These are phyloP conservation scores for Triplophysa siluroides DNA, from an alignment of 2,113 vertebrate species.

Conservation along the genomic window DNA sequence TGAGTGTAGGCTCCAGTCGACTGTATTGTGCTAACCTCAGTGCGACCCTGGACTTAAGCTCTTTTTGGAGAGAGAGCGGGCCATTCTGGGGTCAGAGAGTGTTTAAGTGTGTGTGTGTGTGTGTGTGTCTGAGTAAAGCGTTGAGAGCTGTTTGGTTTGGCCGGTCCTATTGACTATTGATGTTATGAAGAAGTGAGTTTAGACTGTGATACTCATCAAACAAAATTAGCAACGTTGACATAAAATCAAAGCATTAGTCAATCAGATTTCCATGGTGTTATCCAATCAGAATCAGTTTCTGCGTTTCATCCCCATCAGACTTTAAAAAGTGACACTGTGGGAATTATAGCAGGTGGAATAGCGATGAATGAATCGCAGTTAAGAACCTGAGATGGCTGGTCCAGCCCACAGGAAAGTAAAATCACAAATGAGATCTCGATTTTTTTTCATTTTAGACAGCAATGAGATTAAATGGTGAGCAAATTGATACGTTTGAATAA, in stretches of 20 bases:
- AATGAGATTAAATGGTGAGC: neutral
- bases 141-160: slow-evolving; percentile 64
- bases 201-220: neutral
- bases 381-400: neutral
- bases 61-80: slow-evolving; percentile 47
- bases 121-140: slow-evolving; percentile 13
- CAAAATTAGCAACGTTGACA: neutral
- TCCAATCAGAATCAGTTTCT: neutral
- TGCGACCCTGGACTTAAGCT: slow-evolving; percentile 65
- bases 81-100: slow-evolving; percentile 47
- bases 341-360: slow-evolving; percentile 14
- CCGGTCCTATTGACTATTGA: slow-evolving; percentile 43
- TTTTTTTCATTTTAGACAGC: neutral
- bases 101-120: slow-evolving; percentile 18
- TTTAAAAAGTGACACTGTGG: neutral
- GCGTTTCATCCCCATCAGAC: neutral
- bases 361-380: neutral
- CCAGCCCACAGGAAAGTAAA: neutral
- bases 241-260: neutral
- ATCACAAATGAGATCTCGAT: neutral
- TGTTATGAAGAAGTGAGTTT: slow-evolving; percentile 8
- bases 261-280: neutral
- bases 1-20: slow-evolving; percentile 68
- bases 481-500: no score
- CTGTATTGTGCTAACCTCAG: slow-evolving; percentile 77